Conservation (phyloP, 2,797 vertebrate species). For the Characodon lateralis region DNA sequence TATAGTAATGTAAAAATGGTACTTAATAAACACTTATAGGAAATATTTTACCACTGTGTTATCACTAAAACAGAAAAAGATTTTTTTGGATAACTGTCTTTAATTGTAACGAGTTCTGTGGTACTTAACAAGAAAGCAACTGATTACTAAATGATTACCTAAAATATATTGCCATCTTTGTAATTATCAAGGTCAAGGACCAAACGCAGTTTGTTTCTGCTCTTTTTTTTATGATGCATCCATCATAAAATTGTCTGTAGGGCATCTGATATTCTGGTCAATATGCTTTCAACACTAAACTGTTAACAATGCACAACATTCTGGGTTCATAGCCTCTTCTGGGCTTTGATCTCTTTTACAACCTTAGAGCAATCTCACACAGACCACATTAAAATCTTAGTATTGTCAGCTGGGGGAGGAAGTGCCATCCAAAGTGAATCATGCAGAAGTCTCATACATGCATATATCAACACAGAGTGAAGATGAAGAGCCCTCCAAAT, state of each 20-base stretch:
- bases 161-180: not conserved
- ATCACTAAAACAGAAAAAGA: too few relatives aligned
- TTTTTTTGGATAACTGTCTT: too few relatives aligned
- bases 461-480: constrained; percentile 53
- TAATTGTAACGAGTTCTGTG: too few relatives aligned
- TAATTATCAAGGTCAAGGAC: not conserved
- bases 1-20: too few relatives aligned
- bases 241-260: constrained; percentile 36
- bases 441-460: constrained; percentile 45
- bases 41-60: too few relatives aligned
- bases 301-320: constrained; percentile 55
- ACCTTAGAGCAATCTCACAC: constrained; percentile 66
- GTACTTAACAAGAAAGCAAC: not conserved
- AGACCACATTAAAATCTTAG: constrained; percentile 71
- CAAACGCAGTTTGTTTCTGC: not conserved
- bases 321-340: constrained; percentile 58
- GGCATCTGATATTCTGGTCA: constrained; percentile 40
- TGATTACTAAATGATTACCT: not conserved
- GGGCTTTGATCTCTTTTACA: constrained; percentile 70
- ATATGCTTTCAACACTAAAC: constrained; percentile 38
- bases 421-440: constrained; percentile 56
- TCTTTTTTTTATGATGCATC: constrained; percentile 38
- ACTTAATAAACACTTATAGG: not conserved
- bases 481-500: constrained; percentile 65
- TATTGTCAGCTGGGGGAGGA: constrained; percentile 57